Conservation (phyloP, 1,140 invertebrate genomes). For the Diachasma alloeum region DNA sequence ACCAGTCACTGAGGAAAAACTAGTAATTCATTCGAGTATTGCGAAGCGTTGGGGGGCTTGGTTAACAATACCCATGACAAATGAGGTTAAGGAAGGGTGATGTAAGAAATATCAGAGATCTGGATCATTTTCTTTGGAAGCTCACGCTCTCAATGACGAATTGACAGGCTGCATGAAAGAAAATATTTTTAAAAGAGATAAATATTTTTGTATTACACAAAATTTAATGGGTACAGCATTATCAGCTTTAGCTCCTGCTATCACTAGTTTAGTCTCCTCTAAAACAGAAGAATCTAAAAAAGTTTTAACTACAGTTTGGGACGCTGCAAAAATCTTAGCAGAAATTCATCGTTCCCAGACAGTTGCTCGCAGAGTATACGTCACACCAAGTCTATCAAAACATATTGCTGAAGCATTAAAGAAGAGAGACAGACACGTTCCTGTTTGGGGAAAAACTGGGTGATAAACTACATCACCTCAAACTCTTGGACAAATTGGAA, state of each 20-base stretch:
- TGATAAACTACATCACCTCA: slow-evolving; percentile 20
- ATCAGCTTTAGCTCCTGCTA: background rate
- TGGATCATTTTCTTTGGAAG: slow-evolving; percentile 18
- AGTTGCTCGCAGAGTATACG: slow-evolving; percentile 23
- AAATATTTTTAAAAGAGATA: background rate
- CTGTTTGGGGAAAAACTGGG: slow-evolving; percentile 34
- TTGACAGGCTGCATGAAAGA: background rate
- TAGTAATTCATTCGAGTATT: slow-evolving; percentile 16
- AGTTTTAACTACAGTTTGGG: background rate
- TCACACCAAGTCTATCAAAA: slow-evolving; percentile 22
- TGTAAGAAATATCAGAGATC: slow-evolving; percentile 31
- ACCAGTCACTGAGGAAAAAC: slow-evolving; percentile 4
- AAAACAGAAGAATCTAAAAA: background rate
- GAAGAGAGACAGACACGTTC: slow-evolving; percentile 39
- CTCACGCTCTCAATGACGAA: slow-evolving; percentile 19
- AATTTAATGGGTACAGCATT: background rate
- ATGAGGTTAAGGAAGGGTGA: slow-evolving; percentile 19
- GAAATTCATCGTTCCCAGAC: slow-evolving; percentile 14
- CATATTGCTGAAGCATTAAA: slow-evolving; percentile 35
- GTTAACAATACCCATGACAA: slow-evolving; percentile 20
- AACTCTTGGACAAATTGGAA: slow-evolving; percentile 4
- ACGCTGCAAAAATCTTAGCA: background rate
- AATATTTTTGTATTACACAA: background rate
- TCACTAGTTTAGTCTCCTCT: background rate
- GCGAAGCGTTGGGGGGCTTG: slow-evolving; percentile 11